A percentile compares a stretch with the other conserved stretches of the same genome.
These are phyloP conservation scores for Trichomycterus rosablanca DNA, from an alignment of 2,113 vertebrate genomes.

Conservation along the genomic window DNA sequence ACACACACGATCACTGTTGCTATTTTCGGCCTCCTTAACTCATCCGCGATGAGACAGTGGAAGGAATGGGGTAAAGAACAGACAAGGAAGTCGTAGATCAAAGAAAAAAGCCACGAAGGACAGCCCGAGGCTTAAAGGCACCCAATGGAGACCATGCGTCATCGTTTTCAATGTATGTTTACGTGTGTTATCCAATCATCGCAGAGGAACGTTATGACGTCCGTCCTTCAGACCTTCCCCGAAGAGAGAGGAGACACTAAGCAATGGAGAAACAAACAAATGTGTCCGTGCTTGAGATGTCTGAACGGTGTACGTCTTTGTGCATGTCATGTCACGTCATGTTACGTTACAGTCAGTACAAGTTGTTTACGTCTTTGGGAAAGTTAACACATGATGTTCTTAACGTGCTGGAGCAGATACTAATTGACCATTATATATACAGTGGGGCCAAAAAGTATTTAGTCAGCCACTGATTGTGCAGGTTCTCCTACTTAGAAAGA, in stretches of 20 bases:
- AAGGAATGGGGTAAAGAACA: background rate
- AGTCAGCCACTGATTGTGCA: no score
- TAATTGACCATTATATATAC: no score
- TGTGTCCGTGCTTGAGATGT: background rate
- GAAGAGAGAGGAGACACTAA: background rate
- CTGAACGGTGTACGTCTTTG: background rate
- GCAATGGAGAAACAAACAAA: background rate
- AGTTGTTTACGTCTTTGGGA: no score
- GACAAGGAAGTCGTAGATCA: background rate
- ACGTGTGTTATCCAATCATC: no score
- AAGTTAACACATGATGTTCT: no score
- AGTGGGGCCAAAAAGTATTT: no score
- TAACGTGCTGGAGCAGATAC: no score
- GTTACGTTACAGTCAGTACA: background rate
- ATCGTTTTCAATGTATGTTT: no score
- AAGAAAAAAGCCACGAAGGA: background rate
- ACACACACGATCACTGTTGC: conserved; percentile 9
- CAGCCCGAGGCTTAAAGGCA: background rate
- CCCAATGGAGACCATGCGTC: no score
- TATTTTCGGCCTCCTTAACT: conserved; percentile 1
- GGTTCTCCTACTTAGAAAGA: no score
- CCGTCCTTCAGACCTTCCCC: no score
- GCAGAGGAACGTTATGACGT: background rate
- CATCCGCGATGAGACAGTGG: conserved; percentile 2
- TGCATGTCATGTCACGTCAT: no score